phyloP scores from a whole-genome alignment of 2,888 invertebrate genomes.

The Cerceris rybyensis region DNA sequence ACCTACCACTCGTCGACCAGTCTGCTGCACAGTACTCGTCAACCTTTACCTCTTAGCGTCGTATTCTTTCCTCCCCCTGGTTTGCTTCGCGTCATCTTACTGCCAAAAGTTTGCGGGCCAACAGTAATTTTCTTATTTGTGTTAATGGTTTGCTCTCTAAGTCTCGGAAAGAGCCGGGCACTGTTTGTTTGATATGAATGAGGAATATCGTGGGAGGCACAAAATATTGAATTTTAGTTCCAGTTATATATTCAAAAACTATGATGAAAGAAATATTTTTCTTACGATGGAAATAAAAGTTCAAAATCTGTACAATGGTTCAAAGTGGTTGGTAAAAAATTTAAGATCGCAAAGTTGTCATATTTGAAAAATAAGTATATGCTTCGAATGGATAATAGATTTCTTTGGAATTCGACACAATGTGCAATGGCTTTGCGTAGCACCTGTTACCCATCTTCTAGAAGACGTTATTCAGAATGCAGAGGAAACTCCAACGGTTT shows the following conservation, averaged over 20 bases:
- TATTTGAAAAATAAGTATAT: no score
- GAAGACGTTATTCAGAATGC: no score
- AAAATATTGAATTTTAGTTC: background rate
- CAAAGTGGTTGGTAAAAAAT: no score
- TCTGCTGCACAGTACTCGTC: constrained; percentile 74
- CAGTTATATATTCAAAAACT: background rate
- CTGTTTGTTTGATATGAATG: background rate
- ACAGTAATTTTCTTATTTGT: constrained; percentile 16
- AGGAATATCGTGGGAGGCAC: background rate
- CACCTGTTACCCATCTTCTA: no score
- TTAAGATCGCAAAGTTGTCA: no score
- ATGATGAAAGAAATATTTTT: no score
- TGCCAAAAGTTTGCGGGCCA: constrained; percentile 27
- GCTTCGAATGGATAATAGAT: no score
- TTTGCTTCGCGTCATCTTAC: constrained; percentile 19
- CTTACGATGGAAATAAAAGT: no score
- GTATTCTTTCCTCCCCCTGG: constrained; percentile 21
- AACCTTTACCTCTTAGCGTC: constrained; percentile 59
- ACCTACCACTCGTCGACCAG: constrained; percentile 67
- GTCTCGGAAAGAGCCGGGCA: background rate
- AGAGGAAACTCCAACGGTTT: no score
- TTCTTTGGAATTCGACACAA: no score
- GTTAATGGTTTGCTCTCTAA: background rate
- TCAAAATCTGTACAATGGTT: no score
- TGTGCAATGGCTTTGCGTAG: no score